Evolutionary conservation across 2,113 vertebrate genomes (phyloP).

Genomic region (Muscicapa adusta): DNA sequence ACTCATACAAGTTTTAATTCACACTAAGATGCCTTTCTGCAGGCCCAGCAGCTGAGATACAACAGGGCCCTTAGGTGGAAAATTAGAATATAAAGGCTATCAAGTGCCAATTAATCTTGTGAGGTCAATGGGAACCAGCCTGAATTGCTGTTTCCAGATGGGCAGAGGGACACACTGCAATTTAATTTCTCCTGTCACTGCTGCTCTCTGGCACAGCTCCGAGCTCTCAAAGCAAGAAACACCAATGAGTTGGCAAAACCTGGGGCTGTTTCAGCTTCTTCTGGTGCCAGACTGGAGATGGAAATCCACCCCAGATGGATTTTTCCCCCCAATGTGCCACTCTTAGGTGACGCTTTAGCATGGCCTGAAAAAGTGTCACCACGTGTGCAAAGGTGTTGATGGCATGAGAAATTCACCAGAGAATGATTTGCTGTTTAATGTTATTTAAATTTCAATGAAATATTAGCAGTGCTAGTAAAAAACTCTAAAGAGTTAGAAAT

Average conservation of each 20-base stretch:
- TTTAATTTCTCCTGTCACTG: conserved; percentile 17
- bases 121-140: conserved; percentile 38
- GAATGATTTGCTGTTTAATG: not conserved
- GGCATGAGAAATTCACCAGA: not conserved
- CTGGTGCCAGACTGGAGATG: not conserved
- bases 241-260: not conserved
- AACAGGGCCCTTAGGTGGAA: not conserved
- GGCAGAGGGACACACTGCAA: not conserved
- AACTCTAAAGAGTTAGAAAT: not conserved
- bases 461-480: not conserved
- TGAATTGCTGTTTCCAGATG: conserved; percentile 46
- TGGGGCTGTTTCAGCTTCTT: not conserved
- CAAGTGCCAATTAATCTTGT: conserved; percentile 50
- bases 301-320: not conserved
- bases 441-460: not conserved
- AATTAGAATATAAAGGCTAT: conserved; percentile 55
- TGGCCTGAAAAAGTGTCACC: not conserved
- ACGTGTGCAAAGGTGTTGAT: accelerated
- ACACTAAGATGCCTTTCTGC: not conserved
- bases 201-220: not conserved
- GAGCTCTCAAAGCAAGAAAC: not conserved
- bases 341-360: not conserved
- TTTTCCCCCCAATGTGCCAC: not conserved
- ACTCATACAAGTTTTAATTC: not conserved
- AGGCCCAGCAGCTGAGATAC: not conserved